Evolutionary conservation across 2,888 invertebrate genomes (phyloP).

Genomic region (Euplexia lucipara): DNA sequence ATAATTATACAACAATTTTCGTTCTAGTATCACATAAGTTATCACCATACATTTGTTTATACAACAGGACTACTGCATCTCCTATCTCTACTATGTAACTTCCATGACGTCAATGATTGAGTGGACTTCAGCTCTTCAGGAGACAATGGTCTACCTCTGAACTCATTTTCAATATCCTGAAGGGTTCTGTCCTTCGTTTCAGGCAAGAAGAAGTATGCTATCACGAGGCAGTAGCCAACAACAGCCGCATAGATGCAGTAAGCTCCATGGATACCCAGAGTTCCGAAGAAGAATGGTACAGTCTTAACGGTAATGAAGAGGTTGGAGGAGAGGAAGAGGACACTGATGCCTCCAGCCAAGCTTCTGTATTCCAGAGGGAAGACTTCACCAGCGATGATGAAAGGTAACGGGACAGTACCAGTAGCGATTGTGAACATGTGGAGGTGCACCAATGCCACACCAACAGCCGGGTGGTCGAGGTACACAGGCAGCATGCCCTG

Average conservation of each 20-base stretch:
- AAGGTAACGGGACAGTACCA: conserved; percentile 92
- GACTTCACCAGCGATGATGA: conserved; percentile 93
- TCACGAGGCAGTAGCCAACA: conserved; percentile 73
- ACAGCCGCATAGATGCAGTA: conserved; percentile 77
- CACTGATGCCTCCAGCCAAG: conserved; percentile 86
- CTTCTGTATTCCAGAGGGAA: conserved; percentile 92
- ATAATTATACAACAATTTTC: conserved; percentile 6
- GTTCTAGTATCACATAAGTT: conserved; percentile 29
- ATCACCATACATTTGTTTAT: conserved; percentile 38
- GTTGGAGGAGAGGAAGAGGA: conserved; percentile 76
- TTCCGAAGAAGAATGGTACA: conserved; percentile 73
- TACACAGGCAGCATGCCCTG: conserved; percentile 67
- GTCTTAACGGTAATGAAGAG: conserved; percentile 79
- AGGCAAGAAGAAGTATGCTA: conserved; percentile 77
- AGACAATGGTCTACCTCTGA: conserved; percentile 74
- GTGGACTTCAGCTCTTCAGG: conserved; percentile 74
- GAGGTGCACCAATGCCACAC: conserved; percentile 72
- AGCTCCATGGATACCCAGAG: conserved; percentile 75
- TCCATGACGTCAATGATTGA: conserved; percentile 73
- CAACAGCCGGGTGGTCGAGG: conserved; percentile 75
- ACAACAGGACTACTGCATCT: conserved; percentile 73
- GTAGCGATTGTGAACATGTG: conserved; percentile 90
- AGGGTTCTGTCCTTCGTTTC: conserved; percentile 82
- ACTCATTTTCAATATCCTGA: conserved; percentile 82
- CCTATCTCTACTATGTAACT: conserved; percentile 68